phyloP scores from a whole-genome alignment of 2,113 vertebrate genomes.

The Tiliqua scincoides region DNA sequence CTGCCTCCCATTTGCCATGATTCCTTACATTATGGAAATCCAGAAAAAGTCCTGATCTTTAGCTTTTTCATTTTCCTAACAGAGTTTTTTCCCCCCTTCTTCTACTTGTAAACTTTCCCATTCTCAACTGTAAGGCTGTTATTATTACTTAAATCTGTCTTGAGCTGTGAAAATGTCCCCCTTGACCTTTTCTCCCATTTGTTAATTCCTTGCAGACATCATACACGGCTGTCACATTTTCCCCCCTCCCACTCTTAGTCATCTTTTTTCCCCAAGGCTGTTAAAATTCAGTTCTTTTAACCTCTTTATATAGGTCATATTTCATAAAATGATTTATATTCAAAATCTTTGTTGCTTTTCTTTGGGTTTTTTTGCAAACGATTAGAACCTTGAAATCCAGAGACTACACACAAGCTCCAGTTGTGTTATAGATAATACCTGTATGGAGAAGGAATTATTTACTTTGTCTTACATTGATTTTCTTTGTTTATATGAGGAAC shows the following conservation, averaged over 20 bases:
- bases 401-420: not conserved
- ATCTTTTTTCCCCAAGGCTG: not conserved
- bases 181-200: conserved; percentile 16
- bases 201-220: conserved; percentile 16
- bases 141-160: not conserved
- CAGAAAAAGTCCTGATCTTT: not conserved
- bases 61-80: not conserved
- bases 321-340: conserved; percentile 27
- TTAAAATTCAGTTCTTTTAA: conserved; percentile 31
- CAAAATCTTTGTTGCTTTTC: not conserved
- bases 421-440: not conserved
- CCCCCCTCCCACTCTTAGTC: not conserved
- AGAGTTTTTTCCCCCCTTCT: not conserved
- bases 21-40: not conserved
- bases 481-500: not conserved
- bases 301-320: not conserved
- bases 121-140: not conserved
- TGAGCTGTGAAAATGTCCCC: not conserved
- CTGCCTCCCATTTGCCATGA: not conserved
- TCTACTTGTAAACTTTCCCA: not conserved
- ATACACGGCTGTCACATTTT: not conserved
- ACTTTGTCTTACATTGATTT: not conserved
- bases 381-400: conserved; percentile 7
- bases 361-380: not conserved
- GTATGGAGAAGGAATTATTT: not conserved